Base-by-base conservation (phyloP, 2,888 invertebrate genomes). In the Limnephilus lunatus region DNA sequence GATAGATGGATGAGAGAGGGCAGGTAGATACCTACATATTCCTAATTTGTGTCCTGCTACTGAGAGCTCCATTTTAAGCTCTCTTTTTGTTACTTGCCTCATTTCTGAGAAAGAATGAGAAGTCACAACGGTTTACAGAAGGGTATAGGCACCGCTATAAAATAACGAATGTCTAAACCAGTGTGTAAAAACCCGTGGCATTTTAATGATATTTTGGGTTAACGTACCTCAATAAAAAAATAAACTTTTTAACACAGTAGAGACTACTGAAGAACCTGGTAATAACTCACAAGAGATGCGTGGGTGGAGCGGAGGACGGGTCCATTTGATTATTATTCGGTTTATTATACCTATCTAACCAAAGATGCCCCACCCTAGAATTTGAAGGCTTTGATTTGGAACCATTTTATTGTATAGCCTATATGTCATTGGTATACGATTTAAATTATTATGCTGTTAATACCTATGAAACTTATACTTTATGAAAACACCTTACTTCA, bases 121-220 rank as follows among this genome's bases (percentile, higher is more conserved):
- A 9, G n/a, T 7, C 25, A 25, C 25, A 9, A 9, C 68, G 25
- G 1, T 68, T 7, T 68, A 68, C 68, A 68, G 68, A 68, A 68
- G 68, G 68, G n/a, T 25, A 68, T n/a, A 68, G 25, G 68, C 68
- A 68, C 25, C 25, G 25, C 25, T n/a, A 25, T 68, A 68, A 68
- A 68, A 68, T 68, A 68, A 68, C 25, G 68, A 68, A 68, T 68
- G n/a, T 68, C 68, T 68, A 68, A 68, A 68, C 68, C 15, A 19
- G 82, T 7, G 32, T 82, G 82, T 82, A 32, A 82, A 82, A 32
- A 82, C 82, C 82, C 82, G 4, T 82, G 82, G 32, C 32, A 82
- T 82, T 82, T 82, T 82, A 82, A 82, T 82, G 32, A 14, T 32
- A 19, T 32, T 82, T 82, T 82, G 68, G 68, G 68, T 68, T 25